phyloP scores from a whole-genome alignment of 2,113 vertebrate species.

The Sinocyclocheilus anshuiensis region DNA sequence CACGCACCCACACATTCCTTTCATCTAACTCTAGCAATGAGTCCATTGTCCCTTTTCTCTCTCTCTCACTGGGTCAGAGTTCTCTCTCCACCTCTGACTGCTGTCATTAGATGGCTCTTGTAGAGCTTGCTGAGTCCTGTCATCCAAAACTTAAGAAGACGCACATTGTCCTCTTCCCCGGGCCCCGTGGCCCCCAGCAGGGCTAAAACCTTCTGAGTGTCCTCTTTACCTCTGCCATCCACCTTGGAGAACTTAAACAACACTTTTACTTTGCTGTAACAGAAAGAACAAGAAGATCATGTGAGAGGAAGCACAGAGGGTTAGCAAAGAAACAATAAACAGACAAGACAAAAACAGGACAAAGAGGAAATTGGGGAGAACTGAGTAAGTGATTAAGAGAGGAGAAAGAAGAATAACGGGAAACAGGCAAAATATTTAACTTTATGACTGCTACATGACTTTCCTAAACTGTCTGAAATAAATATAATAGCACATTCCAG shows the following conservation, averaged over 20 bases:
- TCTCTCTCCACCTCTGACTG: slow-evolving; percentile 72
- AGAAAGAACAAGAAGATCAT: slow-evolving; percentile 9
- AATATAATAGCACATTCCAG: not conserved
- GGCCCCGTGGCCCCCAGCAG: slow-evolving; percentile 89
- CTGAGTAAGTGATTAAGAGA: not conserved
- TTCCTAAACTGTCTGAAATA: not conserved
- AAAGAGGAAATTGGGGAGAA: not conserved
- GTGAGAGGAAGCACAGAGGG: not conserved
- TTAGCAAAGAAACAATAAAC: not conserved
- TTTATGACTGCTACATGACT: not conserved
- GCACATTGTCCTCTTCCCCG: slow-evolving; percentile 92
- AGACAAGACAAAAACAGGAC: not conserved
- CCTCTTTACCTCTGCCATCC: slow-evolving; percentile 93
- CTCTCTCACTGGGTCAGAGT: slow-evolving; percentile 54
- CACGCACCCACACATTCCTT: slow-evolving; percentile 8
- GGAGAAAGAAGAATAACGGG: not conserved
- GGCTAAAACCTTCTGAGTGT: slow-evolving; percentile 91
- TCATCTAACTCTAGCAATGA: slow-evolving; percentile 18
- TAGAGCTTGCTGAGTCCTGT: slow-evolving; percentile 97
- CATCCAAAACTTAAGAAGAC: slow-evolving; percentile 99
- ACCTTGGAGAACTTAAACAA: slow-evolving; percentile 99
- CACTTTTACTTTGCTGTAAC: slow-evolving; percentile 94
- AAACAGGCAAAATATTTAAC: not conserved
- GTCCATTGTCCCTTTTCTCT: not conserved
- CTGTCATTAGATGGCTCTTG: slow-evolving; percentile 97